Evolutionary conservation across 1,140 invertebrate species (phyloP), one percentile per base, ranked within the genome.

Genomic region (Trinorchestia longiramus): DNA sequence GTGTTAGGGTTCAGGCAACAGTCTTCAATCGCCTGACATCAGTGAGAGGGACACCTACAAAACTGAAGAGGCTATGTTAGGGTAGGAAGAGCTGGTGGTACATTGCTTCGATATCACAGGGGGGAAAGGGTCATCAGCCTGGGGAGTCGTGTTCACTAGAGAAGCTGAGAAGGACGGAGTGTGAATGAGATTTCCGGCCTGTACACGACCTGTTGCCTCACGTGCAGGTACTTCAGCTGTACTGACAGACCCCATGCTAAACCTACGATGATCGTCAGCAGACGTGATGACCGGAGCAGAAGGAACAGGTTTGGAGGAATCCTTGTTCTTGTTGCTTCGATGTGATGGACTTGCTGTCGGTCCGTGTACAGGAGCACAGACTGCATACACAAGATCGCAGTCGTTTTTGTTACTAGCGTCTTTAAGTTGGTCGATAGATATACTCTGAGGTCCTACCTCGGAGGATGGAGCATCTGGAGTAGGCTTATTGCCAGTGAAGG

Each of bases 401-500:
- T 77, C 36, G 28, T 28, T 77, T 77, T 77, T 77, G 88, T 90
- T 43, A n/a, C 92, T 94, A 44, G 44, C 43, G 11, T 45, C 43
- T 47, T 94, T 45, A 43, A 94, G 92, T 36, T 94, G 92, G 44
- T 94, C 92, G 28, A 47, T 45, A 28, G 92, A 94, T n/a, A 94
- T 94, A 47, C 92, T 94, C 44, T 94, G 92, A 45, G 43, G 92
- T 45, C 43, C 92, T 45, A 94, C 92, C 40, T 43, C 43, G 0
- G 92, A 94, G 41, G 43, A 94, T 47, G 92, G 44, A 19, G 40
- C 40, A 43, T 94, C 92, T 43, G 92, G 43, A 40, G 44, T n/a
- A 94, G 44, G 43, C 92, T 94, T 94, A 45, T 94, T 44, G 11
- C 92, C 92, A 94, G 92, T 94, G 92, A 94, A 94, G 41, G 92